Evolutionary conservation across 2,797 vertebrate genomes (phyloP).

Genomic region (Tokudaia tokunoshimensis): DNA sequence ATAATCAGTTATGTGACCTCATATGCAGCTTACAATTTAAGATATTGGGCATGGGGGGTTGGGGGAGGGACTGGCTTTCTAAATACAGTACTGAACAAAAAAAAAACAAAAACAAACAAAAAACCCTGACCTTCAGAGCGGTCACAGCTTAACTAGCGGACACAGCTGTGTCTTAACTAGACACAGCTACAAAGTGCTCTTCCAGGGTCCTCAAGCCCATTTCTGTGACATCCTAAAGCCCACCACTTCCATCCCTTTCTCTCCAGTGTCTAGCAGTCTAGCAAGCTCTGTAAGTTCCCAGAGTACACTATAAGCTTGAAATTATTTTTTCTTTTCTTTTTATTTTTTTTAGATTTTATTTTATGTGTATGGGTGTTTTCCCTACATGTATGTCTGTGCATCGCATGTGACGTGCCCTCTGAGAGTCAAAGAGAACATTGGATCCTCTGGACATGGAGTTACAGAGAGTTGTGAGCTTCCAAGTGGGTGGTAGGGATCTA

Average conservation of each 20-base stretch:
- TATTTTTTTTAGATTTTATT: background rate
- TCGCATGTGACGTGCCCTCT: background rate
- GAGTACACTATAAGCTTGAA: background rate
- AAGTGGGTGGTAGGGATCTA: background rate
- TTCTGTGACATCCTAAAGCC: background rate
- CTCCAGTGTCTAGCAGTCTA: too few species aligned
- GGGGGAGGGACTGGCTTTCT: background rate
- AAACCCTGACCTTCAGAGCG: background rate
- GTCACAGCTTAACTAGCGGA: too few species aligned
- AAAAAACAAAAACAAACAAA: background rate
- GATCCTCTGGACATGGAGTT: background rate
- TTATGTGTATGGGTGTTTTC: background rate
- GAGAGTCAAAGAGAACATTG: background rate
- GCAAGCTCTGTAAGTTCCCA: background rate
- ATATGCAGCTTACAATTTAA: background rate
- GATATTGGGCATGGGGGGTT: background rate
- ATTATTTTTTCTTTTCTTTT: background rate
- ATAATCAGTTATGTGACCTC: background rate
- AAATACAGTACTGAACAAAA: background rate
- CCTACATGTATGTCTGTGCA: background rate
- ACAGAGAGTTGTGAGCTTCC: background rate
- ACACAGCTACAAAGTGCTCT: background rate
- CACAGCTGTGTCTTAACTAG: too few species aligned
- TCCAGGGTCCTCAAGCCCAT: background rate
- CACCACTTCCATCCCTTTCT: background rate